Evolutionary conservation across 92 coral and sea anemone genomes (phyloP).

Genomic region (Desmophyllum pertusum): DNA sequence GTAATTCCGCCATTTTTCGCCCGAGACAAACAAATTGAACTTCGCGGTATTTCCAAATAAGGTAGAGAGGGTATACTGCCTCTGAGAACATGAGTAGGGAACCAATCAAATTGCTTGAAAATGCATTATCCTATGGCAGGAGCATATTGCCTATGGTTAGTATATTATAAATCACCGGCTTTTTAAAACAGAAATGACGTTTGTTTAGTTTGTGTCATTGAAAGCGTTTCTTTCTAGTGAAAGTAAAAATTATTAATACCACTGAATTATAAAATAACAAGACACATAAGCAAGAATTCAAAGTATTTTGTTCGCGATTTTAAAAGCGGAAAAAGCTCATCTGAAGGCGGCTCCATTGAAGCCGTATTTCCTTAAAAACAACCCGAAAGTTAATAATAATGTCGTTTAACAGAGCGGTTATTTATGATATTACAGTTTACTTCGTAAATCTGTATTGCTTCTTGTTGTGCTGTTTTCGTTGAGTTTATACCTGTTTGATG

Average conservation of each 20-base stretch:
- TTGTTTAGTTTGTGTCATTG: background rate
- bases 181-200: background rate
- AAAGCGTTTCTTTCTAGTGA: background rate
- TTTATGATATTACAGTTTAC: background rate
- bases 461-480: too few species aligned
- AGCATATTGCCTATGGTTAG: background rate
- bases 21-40: too few species aligned
- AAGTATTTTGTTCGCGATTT: background rate
- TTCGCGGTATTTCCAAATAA: too few species aligned
- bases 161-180: background rate
- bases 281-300: background rate
- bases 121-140: background rate
- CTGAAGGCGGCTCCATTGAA: background rate
- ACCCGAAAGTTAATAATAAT: background rate
- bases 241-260: background rate
- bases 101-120: too few species aligned
- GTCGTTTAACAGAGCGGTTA: background rate
- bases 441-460: background rate
- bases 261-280: background rate
- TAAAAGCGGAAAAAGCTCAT: background rate
- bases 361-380: background rate
- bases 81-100: too few species aligned
- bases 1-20: too few species aligned
- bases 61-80: too few species aligned
- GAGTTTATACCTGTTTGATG: background rate